Evolutionary conservation across 2,888 invertebrate genomes (phyloP).

Genomic region (Helleia helle): DNA sequence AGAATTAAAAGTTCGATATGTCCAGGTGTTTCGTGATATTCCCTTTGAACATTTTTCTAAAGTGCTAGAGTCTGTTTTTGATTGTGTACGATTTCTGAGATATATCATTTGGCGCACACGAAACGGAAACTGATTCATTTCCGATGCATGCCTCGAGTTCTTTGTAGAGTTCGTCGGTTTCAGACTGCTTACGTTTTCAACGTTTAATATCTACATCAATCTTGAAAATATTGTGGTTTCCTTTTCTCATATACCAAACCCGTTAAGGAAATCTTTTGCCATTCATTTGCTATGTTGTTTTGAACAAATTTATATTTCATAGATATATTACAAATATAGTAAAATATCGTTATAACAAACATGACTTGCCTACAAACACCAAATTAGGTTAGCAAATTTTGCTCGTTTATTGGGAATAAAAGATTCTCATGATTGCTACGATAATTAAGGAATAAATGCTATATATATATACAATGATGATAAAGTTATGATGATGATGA

Average conservation of each 20-base stretch:
- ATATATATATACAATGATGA: too few relatives aligned
- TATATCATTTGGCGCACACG: constrained; percentile 61
- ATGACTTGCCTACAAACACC: too few relatives aligned
- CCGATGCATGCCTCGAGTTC: constrained; percentile 69
- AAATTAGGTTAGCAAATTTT: too few relatives aligned
- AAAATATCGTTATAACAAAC: too few relatives aligned
- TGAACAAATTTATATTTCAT: too few relatives aligned
- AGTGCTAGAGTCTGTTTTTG: constrained; percentile 39
- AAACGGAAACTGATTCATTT: constrained; percentile 72
- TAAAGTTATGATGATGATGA: too few relatives aligned
- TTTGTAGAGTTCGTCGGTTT: constrained; percentile 64
- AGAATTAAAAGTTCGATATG: constrained; percentile 37
- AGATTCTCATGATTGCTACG: too few relatives aligned
- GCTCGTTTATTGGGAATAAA: too few relatives aligned
- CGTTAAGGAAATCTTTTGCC: not conserved
- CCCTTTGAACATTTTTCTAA: constrained; percentile 33
- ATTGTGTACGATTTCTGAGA: constrained; percentile 35
- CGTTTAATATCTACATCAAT: constrained; percentile 68
- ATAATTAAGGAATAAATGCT: too few relatives aligned
- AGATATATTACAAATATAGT: too few relatives aligned
- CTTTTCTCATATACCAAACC: constrained; percentile 13
- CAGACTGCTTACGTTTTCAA: constrained; percentile 68
- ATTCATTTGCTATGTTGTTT: too few relatives aligned
- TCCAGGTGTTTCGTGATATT: constrained; percentile 37
- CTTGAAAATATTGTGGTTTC: constrained; percentile 29